A percentile compares a stretch with the other conserved stretches of the same genome.
Evolutionary conservation across 92 coral and sea anemone genomes (phyloP).

Genomic region (Diadumene lineata): DNA sequence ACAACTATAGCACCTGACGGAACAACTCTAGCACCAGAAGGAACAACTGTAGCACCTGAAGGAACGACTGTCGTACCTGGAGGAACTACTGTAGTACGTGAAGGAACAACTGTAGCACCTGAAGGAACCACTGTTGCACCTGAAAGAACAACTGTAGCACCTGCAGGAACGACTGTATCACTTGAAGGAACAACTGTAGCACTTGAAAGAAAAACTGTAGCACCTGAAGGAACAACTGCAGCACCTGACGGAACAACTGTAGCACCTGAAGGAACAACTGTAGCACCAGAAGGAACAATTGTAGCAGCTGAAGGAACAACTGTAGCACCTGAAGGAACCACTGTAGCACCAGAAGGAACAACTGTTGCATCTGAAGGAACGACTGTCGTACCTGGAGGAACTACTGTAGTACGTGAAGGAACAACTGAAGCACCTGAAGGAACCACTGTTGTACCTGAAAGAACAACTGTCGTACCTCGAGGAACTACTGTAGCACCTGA

Average conservation of each 20-base stretch:
- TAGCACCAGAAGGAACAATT: background rate
- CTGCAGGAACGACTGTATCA: background rate
- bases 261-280: background rate
- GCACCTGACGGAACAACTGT: background rate
- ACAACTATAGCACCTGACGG: background rate
- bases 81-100: background rate
- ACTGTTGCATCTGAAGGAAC: background rate
- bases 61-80: background rate
- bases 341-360: background rate
- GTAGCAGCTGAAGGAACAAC: background rate
- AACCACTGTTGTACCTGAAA: background rate
- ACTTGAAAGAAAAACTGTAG: background rate
- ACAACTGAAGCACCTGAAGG: background rate
- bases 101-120: background rate
- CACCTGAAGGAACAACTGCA: background rate
- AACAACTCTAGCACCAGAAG: background rate
- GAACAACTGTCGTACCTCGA: background rate
- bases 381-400: background rate
- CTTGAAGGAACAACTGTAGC: background rate
- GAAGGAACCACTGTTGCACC: background rate
- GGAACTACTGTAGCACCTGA: slow-evolving; percentile 1
- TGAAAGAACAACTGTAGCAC: background rate
- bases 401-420: background rate
- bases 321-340: background rate
- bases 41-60: background rate